Percentiles rank a stretch among this genome's conserved stretches.
Evolutionary conservation across 2,888 invertebrate genomes (phyloP).

Genomic region (Cryptocephalus moraei): DNA sequence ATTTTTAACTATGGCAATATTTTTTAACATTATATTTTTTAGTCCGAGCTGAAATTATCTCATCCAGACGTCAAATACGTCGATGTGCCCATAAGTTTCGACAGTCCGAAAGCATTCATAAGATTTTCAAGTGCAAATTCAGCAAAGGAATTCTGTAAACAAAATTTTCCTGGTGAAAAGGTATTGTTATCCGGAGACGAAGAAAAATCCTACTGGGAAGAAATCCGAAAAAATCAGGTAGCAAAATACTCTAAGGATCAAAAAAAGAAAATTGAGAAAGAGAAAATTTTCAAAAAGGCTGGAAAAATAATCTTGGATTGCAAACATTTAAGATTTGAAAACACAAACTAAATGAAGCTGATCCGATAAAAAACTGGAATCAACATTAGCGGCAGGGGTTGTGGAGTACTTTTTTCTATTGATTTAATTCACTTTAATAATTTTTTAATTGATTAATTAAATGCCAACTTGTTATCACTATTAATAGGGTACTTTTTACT

Average conservation of each 20-base stretch:
- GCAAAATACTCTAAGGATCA: background rate
- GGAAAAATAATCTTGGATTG: background rate
- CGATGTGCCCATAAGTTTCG: constrained; percentile 57
- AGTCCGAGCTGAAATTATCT: constrained; percentile 53
- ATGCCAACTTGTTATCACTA: too few relatives aligned
- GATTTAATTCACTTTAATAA: too few relatives aligned
- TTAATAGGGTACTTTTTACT: too few relatives aligned
- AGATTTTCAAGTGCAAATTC: constrained; percentile 48
- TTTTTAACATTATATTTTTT: constrained; percentile 20
- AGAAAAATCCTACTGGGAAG: background rate
- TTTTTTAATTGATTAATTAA: too few relatives aligned
- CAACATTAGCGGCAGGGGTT: background rate
- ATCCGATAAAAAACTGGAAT: background rate
- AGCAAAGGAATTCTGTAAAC: constrained; percentile 33
- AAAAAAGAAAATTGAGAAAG: background rate
- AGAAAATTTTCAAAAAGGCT: background rate
- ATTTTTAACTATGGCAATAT: too few relatives aligned
- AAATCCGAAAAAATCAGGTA: background rate
- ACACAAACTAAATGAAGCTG: background rate
- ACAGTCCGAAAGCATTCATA: constrained; percentile 54
- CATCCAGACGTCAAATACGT: constrained; percentile 63
- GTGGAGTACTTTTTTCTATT: too few relatives aligned
- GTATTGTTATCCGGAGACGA: background rate
- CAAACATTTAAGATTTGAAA: background rate
- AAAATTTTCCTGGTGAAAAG: background rate